Base-by-base conservation (phyloP, 2,113 vertebrate genomes). In the Halcyon malimbica region DNA sequence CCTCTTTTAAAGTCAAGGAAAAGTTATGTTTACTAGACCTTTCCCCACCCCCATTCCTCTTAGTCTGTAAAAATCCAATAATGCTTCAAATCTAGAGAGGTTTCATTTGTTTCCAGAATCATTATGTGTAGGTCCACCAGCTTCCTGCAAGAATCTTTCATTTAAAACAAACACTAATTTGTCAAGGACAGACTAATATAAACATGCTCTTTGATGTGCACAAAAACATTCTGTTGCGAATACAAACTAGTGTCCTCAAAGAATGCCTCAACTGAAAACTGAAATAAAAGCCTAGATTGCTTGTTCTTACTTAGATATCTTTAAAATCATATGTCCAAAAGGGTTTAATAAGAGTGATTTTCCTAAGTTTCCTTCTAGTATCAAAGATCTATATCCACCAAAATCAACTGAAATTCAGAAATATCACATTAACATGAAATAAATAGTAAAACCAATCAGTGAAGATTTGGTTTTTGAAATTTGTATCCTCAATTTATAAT, bases 81-180 rank as follows among this genome's bases (percentile, higher is more conserved):
- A 90, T 35, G 3, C 8, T 26, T 90, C 33, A 37, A 53, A 60
- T 69, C 39, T 29, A 42, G 28, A 65, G 24, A 59, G 17, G 6
- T 39, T 75, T 73, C n/a, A 57, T 78, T 82, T 84, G 35, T 82
- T 93, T 94, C 63, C 79, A 88, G 70, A 80, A 54, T 39, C 23
- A 42, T 76, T 71, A 89, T 80, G 73, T 85, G 56, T 64, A 88
- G 29, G 90, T 11, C 4, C 42, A 71, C 39, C 39, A 33, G 10
- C 54, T 78, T 91, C 62, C 68, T 86, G 48, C 16, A 90, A 79
- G 50, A 76, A 68, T 35, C 48, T 51, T 77, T 48, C 65, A 25
- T 80, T 94, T 78, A 89, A 94, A 89, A 70, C 19, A 93, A 96
- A 84, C 25, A 76, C 13, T 82, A 46, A 77, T 93, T 93, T 83